Evolutionary conservation across 2,113 vertebrate species (phyloP).

Genomic region (Machaerirhynchus nigripectus): DNA sequence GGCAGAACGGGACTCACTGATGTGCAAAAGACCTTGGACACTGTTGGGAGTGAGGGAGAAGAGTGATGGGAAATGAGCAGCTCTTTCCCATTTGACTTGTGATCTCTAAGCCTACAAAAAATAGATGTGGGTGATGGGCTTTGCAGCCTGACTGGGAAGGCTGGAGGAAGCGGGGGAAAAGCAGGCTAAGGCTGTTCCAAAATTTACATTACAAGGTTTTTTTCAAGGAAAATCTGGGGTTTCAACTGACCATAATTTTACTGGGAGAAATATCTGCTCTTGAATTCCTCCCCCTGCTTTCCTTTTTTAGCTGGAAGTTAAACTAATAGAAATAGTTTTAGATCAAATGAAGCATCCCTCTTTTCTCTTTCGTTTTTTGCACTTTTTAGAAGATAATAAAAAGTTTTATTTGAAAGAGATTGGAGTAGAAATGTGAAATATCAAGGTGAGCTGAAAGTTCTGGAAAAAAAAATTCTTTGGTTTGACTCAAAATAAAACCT

Average conservation of each 20-base stretch:
- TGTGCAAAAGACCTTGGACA: background rate
- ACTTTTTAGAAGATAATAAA: background rate
- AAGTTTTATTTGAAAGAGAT: background rate
- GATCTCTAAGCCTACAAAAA: background rate
- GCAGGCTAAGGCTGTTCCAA: background rate
- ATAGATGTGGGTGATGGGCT: background rate
- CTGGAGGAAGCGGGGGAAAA: fast-evolving
- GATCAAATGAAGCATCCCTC: background rate
- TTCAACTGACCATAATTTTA: background rate
- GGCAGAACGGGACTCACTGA: background rate
- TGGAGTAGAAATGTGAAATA: background rate
- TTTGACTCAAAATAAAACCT: constrained; percentile 63
- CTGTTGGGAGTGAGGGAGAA: background rate
- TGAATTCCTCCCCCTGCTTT: background rate
- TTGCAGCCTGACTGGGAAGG: background rate
- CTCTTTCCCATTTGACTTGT: background rate
- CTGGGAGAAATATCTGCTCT: background rate
- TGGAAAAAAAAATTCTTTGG: background rate
- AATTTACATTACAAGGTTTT: background rate
- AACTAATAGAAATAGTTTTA: background rate
- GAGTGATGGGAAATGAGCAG: background rate
- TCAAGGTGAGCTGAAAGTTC: constrained; percentile 40
- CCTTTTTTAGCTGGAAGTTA: background rate
- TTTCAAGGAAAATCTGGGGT: background rate
- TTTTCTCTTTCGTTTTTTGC: background rate